These are phyloP conservation scores for Pinctada fucata DNA, from an alignment of 2,888 invertebrate species.

Conservation along the genomic window DNA sequence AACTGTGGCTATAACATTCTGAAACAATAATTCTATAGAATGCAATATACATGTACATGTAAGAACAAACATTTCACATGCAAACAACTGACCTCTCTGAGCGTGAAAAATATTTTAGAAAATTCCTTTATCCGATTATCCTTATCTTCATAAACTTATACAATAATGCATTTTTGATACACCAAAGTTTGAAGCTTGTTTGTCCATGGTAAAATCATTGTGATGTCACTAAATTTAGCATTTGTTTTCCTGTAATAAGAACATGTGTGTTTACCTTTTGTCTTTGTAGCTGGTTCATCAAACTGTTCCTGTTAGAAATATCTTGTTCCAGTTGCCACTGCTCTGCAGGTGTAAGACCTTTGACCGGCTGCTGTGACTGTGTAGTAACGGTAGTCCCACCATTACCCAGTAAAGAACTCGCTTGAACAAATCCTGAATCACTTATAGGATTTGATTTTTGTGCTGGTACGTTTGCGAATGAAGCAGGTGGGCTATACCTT, in stretches of 20 bases:
- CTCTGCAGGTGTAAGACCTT: slow-evolving; percentile 27
- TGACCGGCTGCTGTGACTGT: slow-evolving; percentile 15
- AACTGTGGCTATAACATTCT: slow-evolving; percentile 53
- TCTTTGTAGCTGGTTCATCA: slow-evolving; percentile 44
- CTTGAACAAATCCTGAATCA: slow-evolving; percentile 21
- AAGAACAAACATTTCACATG: too few species aligned
- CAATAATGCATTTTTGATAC: too few species aligned
- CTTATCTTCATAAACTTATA: too few species aligned
- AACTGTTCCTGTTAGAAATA: slow-evolving; percentile 43
- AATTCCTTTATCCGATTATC: too few species aligned
- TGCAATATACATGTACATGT: too few species aligned
- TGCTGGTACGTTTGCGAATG: neutral
- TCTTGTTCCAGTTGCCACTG: slow-evolving; percentile 42
- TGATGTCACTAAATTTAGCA: too few species aligned
- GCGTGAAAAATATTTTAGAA: too few species aligned
- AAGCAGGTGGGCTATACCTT: slow-evolving; percentile 31
- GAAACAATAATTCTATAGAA: slow-evolving; percentile 4
- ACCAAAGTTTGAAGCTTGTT: too few species aligned
- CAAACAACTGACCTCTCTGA: too few species aligned
- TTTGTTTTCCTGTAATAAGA: too few species aligned
- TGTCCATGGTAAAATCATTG: too few species aligned
- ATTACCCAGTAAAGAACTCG: slow-evolving; percentile 1
- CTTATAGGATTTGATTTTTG: neutral
- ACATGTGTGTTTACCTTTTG: slow-evolving; percentile 45
- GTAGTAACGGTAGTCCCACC: slow-evolving; percentile 6